A percentile compares a stretch with the other conserved stretches of the same genome.
Conservation (phyloP, 92 coral and sea anemone species). For the Meandrina meandrites region DNA sequence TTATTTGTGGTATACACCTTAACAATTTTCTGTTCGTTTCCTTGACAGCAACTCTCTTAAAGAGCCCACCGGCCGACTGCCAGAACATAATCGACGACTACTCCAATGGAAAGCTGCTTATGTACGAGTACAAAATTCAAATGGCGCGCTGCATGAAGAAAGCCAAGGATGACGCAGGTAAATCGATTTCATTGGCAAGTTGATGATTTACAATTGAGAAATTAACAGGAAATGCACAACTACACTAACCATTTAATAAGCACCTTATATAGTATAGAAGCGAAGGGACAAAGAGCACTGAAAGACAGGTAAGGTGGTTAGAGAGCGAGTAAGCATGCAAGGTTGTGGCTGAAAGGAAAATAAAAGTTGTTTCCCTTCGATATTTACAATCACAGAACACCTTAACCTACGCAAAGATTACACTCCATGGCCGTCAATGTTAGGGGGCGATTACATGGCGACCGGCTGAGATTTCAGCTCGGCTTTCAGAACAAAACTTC, state of each 20-base stretch:
- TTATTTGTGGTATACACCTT: background rate
- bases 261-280: background rate
- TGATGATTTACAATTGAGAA: background rate
- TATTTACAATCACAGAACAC: too few species aligned
- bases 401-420: too few species aligned
- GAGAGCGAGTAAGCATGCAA: background rate
- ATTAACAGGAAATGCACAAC: background rate
- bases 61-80: constrained; percentile 67
- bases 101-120: constrained; percentile 72
- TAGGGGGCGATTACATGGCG: too few species aligned
- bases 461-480: too few species aligned
- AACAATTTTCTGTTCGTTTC: background rate
- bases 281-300: background rate
- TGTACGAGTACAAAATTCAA: constrained; percentile 85
- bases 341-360: too few species aligned
- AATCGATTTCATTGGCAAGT: background rate
- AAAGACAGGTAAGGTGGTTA: too few species aligned
- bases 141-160: constrained; percentile 74
- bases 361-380: too few species aligned
- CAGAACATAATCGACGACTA: constrained; percentile 71
- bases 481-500: too few species aligned
- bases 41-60: constrained; percentile 44
- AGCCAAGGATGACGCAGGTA: constrained; percentile 45
- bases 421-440: too few species aligned
- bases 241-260: background rate